Percentiles rank a stretch among this genome's conserved stretches.
These are phyloP conservation scores for Zaprionus ornatus DNA, from an alignment of 1,140 invertebrate species.

Conservation along the genomic window DNA sequence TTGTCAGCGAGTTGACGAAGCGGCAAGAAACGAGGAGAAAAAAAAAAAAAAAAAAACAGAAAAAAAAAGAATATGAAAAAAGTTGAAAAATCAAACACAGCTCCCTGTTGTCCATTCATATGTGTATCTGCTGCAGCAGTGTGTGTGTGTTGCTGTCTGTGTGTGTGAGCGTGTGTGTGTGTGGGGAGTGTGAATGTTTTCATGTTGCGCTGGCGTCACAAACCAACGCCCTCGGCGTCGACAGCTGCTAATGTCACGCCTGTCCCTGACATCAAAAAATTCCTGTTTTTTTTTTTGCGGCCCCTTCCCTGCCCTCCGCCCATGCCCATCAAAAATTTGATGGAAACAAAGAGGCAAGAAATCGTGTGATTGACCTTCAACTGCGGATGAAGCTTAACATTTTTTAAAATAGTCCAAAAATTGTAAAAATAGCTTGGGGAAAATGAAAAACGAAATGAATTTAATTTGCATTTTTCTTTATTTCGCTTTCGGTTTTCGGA, in stretches of 20 bases:
- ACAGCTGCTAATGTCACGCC: slow-evolving; percentile 77
- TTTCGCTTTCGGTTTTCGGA: not conserved
- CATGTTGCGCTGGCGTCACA: slow-evolving; percentile 58
- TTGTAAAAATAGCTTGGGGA: not conserved
- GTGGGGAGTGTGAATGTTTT: slow-evolving; percentile 20
- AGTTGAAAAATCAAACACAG: slow-evolving; percentile 62
- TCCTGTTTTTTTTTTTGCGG: slow-evolving; percentile 11
- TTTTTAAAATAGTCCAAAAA: not conserved
- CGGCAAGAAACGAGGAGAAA: slow-evolving; percentile 24
- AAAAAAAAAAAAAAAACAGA: not conserved
- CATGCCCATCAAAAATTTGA: not conserved
- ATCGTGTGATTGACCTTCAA: slow-evolving; percentile 5
- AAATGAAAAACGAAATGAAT: not conserved
- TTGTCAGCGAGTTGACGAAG: slow-evolving; percentile 58
- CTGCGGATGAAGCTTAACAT: slow-evolving; percentile 4
- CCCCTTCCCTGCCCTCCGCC: not conserved
- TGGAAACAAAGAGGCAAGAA: not conserved
- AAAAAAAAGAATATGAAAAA: slow-evolving; percentile 31
- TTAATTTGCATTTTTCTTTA: not conserved
- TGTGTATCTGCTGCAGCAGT: not conserved
- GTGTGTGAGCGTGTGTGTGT: not conserved
- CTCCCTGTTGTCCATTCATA: slow-evolving; percentile 64
- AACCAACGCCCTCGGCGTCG: slow-evolving; percentile 38
- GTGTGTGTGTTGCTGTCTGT: not conserved
- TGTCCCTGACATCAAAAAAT: slow-evolving; percentile 55